Conservation (phyloP, 1,140 invertebrate species). For the Drosophila setifemur region DNA sequence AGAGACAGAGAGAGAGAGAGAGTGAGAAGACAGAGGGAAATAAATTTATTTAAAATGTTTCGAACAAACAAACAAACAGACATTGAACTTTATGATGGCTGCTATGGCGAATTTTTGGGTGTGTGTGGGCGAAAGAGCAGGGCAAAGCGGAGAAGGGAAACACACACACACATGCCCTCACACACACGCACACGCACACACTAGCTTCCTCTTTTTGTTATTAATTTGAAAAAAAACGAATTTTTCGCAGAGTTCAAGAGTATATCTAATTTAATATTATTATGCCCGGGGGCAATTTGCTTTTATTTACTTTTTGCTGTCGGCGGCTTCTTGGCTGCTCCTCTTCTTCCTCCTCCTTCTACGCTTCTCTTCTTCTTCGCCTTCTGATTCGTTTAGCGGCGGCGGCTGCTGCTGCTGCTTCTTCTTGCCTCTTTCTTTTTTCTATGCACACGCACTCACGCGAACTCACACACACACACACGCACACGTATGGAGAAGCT, state of each 20-base stretch:
- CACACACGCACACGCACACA: background rate
- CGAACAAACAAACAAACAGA: slow-evolving; percentile 41
- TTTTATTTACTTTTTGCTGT: slow-evolving; percentile 68
- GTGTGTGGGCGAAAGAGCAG: slow-evolving; percentile 31
- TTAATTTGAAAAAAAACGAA: slow-evolving; percentile 23
- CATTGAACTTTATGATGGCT: slow-evolving; percentile 65
- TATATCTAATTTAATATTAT: slow-evolving; percentile 45
- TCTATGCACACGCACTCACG: slow-evolving; percentile 52
- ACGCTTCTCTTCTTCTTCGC: slow-evolving; percentile 31
- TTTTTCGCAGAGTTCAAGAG: slow-evolving; percentile 11
- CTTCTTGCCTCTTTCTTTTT: slow-evolving; percentile 18
- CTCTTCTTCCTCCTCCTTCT: slow-evolving; percentile 11
- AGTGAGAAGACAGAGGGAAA: slow-evolving; percentile 16
- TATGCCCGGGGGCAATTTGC: slow-evolving; percentile 28
- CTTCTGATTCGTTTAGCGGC: slow-evolving; percentile 22
- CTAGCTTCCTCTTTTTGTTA: slow-evolving; percentile 13
- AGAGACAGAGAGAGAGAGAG: background rate
- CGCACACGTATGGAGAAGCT: slow-evolving; percentile 42
- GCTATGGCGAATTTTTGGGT: slow-evolving; percentile 13
- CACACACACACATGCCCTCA: background rate
- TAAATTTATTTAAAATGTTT: slow-evolving; percentile 49
- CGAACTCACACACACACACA: slow-evolving; percentile 24
- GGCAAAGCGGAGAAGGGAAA: background rate
- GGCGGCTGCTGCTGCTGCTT: too few relatives aligned
- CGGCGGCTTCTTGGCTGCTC: slow-evolving; percentile 30